These are phyloP conservation scores for Euproctis similis DNA, from an alignment of 2,888 invertebrate species.

Conservation along the genomic window DNA sequence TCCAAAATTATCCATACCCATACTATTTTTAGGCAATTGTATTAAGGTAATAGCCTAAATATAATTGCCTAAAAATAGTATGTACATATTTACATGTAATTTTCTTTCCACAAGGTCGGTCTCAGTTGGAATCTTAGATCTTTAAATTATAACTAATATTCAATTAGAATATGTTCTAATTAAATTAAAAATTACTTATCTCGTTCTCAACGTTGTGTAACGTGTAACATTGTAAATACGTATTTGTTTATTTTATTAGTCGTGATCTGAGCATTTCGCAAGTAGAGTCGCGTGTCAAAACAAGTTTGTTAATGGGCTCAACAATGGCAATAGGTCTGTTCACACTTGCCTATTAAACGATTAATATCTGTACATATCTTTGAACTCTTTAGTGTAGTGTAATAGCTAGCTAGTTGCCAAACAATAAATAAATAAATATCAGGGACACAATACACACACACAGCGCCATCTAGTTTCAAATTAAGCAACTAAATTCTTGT, in stretches of 20 bases:
- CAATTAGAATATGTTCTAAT: conserved; percentile 59
- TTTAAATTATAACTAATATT: conserved; percentile 57
- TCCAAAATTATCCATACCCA: no score
- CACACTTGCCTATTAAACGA: conserved; percentile 68
- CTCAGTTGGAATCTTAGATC: no score
- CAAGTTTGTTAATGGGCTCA: conserved; percentile 60
- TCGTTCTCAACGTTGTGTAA: conserved; percentile 51
- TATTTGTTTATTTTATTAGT: conserved; percentile 64
- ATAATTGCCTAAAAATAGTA: no score
- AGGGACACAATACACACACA: no score
- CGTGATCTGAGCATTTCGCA: conserved; percentile 60
- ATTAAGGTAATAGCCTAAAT: no score
- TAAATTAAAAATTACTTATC: conserved; percentile 67
- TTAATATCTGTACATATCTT: conserved; percentile 61
- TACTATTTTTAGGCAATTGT: no score
- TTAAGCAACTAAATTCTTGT: no score
- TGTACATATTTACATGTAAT: no score
- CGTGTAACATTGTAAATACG: conserved; percentile 56
- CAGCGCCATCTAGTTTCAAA: no score
- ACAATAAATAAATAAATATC: conserved; percentile 33
- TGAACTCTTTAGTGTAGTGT: conserved; percentile 44
- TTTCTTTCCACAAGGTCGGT: no score
- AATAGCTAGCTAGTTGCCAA: conserved; percentile 38
- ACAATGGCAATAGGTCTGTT: conserved; percentile 61
- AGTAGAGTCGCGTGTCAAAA: conserved; percentile 64